Evolutionary conservation across 2,113 vertebrate genomes (phyloP).

Genomic region (Jacana jacana): DNA sequence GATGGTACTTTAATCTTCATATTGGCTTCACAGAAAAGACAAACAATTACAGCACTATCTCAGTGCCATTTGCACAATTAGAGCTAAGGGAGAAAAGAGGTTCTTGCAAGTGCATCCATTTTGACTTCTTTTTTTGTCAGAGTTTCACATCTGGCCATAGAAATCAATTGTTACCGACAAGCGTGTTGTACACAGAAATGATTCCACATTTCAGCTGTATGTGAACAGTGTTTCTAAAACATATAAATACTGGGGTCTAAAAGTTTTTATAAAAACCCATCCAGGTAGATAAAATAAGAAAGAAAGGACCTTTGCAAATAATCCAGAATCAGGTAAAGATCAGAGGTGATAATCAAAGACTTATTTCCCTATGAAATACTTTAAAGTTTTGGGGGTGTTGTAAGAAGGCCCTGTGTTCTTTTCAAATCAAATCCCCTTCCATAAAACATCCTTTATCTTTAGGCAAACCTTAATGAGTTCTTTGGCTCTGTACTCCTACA

Average conservation of each 20-base stretch:
- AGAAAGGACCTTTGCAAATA: background rate
- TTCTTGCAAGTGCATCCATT: background rate
- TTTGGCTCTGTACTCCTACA: background rate
- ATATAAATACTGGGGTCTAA: background rate
- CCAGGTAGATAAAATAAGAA: background rate
- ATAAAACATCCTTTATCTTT: background rate
- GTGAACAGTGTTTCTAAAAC: background rate
- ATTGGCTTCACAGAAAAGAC: background rate
- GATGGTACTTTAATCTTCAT: conserved; percentile 20
- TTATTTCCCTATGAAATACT: background rate
- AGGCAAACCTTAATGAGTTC: background rate
- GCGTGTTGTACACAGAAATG: background rate
- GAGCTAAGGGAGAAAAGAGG: background rate
- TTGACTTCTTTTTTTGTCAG: background rate
- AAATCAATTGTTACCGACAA: background rate
- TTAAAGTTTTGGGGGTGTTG: background rate
- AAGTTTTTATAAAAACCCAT: background rate
- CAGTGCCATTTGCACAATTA: conserved; percentile 13
- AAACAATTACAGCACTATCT: conserved; percentile 7
- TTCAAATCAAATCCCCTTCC: background rate
- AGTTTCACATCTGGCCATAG: background rate
- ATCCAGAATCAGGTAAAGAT: background rate
- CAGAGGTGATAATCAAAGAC: background rate
- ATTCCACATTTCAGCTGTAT: background rate
- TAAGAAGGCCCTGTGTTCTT: background rate